Conservation (phyloP, 2,113 vertebrate species). For the Sylvia atricapilla region DNA sequence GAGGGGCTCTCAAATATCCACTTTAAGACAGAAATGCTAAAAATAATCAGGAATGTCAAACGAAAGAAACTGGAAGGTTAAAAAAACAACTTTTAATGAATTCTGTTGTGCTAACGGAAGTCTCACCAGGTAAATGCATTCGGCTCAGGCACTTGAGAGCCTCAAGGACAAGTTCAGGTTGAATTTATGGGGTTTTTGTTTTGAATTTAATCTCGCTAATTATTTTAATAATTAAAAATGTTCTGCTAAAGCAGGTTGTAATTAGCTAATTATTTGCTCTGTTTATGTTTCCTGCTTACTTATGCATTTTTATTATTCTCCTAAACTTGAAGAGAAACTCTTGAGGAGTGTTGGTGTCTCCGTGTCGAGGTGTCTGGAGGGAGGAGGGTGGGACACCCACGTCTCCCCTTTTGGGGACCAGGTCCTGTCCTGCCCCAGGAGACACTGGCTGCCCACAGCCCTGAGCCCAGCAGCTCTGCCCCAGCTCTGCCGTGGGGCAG, state of each 20-base stretch:
- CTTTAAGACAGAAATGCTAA: not conserved
- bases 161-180: slow-evolving; percentile 69
- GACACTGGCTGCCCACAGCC: accelerated
- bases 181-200: slow-evolving; percentile 48
- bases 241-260: slow-evolving; percentile 66
- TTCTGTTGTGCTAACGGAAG: slow-evolving; percentile 29
- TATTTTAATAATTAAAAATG: slow-evolving; percentile 74
- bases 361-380: accelerated
- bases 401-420: accelerated
- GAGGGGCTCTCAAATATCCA: not conserved
- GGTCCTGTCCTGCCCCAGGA: accelerated
- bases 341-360: not conserved
- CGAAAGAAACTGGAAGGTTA: not conserved
- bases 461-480: not conserved
- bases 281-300: slow-evolving; percentile 65
- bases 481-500: accelerated
- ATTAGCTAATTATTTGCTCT: slow-evolving; percentile 71
- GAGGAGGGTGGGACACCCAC: accelerated
- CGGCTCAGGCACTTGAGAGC: slow-evolving; percentile 58
- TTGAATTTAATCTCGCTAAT: slow-evolving; percentile 68
- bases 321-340: slow-evolving; percentile 18
- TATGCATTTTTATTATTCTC: slow-evolving; percentile 38
- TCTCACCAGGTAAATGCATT: slow-evolving; percentile 40
- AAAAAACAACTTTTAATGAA: not conserved
- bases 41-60: not conserved